Conservation (phyloP, 1,140 invertebrate genomes). For the Brachionus koreanus region DNA sequence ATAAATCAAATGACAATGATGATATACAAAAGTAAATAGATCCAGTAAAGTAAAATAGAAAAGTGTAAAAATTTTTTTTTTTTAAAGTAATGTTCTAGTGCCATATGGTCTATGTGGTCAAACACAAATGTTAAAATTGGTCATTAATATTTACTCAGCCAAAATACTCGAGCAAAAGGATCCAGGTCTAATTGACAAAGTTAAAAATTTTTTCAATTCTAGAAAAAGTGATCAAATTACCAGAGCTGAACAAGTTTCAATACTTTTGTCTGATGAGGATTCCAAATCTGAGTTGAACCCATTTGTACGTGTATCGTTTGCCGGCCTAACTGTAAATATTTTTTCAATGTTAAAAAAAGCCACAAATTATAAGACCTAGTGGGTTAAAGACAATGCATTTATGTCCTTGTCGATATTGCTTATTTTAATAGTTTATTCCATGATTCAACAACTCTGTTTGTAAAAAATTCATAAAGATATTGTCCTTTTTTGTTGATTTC, state of each 20-base stretch:
- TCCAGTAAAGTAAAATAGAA: not conserved
- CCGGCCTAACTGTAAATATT: conserved; percentile 3
- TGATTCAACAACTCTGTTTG: too few species aligned
- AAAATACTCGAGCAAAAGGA: not conserved
- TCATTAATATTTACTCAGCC: conserved; percentile 1
- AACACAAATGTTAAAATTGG: not conserved
- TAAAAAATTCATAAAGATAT: too few species aligned
- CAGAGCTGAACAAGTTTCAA: not conserved
- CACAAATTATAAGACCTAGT: too few species aligned
- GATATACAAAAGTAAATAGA: conserved; percentile 39
- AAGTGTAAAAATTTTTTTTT: not conserved
- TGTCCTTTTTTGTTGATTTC: too few species aligned
- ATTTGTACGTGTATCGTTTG: not conserved
- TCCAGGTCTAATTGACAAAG: not conserved
- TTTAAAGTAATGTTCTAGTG: conserved; percentile 12
- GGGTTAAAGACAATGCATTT: too few species aligned
- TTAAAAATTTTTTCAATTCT: not conserved
- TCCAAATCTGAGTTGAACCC: not conserved
- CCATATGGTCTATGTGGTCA: conserved; percentile 30
- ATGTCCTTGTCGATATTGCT: too few species aligned
- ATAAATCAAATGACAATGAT: not conserved
- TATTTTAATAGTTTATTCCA: too few species aligned
- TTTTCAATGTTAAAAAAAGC: not conserved
- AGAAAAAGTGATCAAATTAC: not conserved
- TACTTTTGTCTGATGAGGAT: not conserved